Evolutionary conservation across 2,888 invertebrate genomes (phyloP).

Genomic region (Mylabris sibirica): DNA sequence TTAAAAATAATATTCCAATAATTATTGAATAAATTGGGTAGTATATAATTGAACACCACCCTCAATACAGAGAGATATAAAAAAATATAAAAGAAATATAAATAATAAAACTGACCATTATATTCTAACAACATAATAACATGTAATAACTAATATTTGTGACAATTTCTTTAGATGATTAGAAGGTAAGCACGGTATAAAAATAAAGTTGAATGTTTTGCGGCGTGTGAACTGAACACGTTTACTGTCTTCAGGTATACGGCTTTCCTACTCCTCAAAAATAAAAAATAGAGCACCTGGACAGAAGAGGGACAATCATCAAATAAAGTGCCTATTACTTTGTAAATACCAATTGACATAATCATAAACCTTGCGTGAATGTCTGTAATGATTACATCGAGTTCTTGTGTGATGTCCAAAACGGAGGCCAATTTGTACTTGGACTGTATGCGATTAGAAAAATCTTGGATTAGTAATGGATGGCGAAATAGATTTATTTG

Average conservation of each 20-base stretch:
- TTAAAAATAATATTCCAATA: background rate
- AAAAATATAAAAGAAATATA: background rate
- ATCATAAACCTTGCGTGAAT: background rate
- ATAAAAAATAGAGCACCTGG: background rate
- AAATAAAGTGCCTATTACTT: slow-evolving; percentile 7
- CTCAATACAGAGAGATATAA: background rate
- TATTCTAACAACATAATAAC: background rate
- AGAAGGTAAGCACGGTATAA: background rate
- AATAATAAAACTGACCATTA: slow-evolving; percentile 1
- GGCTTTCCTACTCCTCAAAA: too few relatives aligned
- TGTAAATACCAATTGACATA: slow-evolving; percentile 5
- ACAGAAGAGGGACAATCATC: background rate
- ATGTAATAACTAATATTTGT: slow-evolving; percentile 8
- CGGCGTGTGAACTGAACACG: slow-evolving; percentile 12
- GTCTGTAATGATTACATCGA: background rate
- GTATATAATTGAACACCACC: background rate
- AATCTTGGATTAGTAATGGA: background rate
- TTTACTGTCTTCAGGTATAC: background rate
- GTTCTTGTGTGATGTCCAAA: too few relatives aligned
- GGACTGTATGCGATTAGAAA: background rate
- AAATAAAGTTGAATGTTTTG: background rate
- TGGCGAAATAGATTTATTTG: too few relatives aligned
- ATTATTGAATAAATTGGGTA: background rate
- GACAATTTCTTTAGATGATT: slow-evolving; percentile 8
- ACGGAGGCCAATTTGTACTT: background rate